These are phyloP conservation scores for Papilio protenor DNA, from an alignment of 2,888 invertebrate species.

Conservation along the genomic window DNA sequence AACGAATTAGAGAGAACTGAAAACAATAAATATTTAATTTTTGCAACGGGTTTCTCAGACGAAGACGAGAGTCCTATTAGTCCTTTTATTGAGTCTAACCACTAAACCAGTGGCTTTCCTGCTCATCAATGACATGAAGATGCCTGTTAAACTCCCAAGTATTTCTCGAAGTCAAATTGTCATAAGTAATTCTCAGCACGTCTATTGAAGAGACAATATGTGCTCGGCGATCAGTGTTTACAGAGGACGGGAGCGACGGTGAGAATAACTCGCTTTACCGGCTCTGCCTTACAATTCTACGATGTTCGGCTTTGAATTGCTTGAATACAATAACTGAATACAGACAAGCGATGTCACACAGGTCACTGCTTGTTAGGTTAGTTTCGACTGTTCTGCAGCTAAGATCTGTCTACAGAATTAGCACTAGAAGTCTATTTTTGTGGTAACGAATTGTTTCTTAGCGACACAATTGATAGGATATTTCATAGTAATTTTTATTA, in stretches of 20 bases:
- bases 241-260: constrained; percentile 72
- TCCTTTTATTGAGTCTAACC: no score
- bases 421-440: neutral
- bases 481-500: neutral
- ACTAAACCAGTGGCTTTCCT: no score
- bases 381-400: neutral
- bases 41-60: no score
- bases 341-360: constrained; percentile 16
- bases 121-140: neutral
- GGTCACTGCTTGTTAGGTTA: neutral
- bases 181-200: constrained; percentile 35
- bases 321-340: constrained; percentile 16
- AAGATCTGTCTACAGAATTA: neutral
- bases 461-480: neutral
- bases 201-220: constrained; percentile 35
- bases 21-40: no score
- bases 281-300: constrained; percentile 55
- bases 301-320: neutral
- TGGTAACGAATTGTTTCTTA: neutral
- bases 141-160: neutral
- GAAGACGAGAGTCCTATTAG: no score
- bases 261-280: constrained; percentile 80
- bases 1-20: no score
- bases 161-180: neutral
- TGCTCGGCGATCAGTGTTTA: constrained; percentile 54